Base-by-base conservation (phyloP, 2,797 vertebrate species). In the Ctenopoma multispine region DNA sequence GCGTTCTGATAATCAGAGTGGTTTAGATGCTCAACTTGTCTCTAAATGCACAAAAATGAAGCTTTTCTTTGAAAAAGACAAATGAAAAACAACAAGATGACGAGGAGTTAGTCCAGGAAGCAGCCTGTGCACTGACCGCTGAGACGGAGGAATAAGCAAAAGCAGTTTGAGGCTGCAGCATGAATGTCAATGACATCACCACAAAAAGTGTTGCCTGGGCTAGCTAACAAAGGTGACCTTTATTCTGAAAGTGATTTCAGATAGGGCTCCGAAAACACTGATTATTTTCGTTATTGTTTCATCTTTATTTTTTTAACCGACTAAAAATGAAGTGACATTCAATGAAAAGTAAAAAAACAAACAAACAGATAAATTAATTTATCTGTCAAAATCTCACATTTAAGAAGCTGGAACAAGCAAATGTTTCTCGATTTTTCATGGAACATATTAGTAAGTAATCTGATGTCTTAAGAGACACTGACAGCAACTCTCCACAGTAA, bases 101-200 rank as follows among this genome's bases (percentile, higher is more conserved):
- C 40, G 1, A 21, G 7, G 15, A 3, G 11, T 31, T 41, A 31
- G 24, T 38, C 29, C 51, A 58, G 53, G 18, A 23, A 23, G 12
- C 24, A 38, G 49, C 10, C 12, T 55, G 31, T 36, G 43, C 51
- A 41, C 31, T n/a, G 23, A 77, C 53, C 4, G 3, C 64, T 55
- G 44, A n/a, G 34, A 10, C 50, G 38, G 48, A 47, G 61, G 63
- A 75, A 23, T 51, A 46, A 58, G 49, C 40, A 58, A 21, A 2
- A 40, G 20, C 54, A 24, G 47, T 66, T 63, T 10, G 58, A 68
- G 29, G 36, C 63, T 64, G 40, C 77, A 40, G 51, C 11, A 20
- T 75, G 79, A 77, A 79, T 62, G 38, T 59, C 36, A 75, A 61
- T 54, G 72, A 79, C 61, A 58, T 69, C 63, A 54, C 20, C 57